Conservation (phyloP, 2,113 vertebrate genomes). For the Ailuropoda melanoleuca region DNA sequence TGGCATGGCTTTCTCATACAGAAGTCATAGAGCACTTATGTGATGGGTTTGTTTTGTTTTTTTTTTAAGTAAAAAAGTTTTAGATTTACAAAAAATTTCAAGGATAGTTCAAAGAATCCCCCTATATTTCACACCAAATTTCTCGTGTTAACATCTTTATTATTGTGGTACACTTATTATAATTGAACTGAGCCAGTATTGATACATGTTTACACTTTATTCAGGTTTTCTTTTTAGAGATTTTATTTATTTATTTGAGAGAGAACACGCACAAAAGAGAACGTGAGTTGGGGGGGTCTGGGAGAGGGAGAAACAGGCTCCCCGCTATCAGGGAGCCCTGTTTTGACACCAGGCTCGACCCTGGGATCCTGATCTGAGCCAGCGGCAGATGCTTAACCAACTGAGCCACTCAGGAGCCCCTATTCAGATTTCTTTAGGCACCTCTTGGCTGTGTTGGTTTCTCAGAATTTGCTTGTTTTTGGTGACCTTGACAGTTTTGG, state of each 20-base stretch:
- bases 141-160: not conserved
- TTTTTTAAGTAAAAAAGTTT: not conserved
- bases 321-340: not conserved
- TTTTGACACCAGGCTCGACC: not conserved
- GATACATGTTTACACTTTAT: not conserved
- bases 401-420: not conserved
- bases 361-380: not conserved
- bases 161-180: not conserved
- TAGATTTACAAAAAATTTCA: not conserved
- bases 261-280: not conserved
- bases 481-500: not conserved
- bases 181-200: not conserved
- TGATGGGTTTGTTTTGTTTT: not conserved
- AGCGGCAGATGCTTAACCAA: not conserved
- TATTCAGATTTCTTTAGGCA: not conserved
- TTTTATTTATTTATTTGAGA: not conserved
- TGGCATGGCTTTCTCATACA: not conserved
- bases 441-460: not conserved
- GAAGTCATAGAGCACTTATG: not conserved
- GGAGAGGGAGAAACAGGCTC: not conserved
- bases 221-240: not conserved
- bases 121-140: not conserved
- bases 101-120: not conserved
- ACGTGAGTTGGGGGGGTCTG: not conserved
- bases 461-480: constrained; percentile 1